phyloP scores from a whole-genome alignment of 2,888 invertebrate genomes.

The Argyra leucocephala region DNA sequence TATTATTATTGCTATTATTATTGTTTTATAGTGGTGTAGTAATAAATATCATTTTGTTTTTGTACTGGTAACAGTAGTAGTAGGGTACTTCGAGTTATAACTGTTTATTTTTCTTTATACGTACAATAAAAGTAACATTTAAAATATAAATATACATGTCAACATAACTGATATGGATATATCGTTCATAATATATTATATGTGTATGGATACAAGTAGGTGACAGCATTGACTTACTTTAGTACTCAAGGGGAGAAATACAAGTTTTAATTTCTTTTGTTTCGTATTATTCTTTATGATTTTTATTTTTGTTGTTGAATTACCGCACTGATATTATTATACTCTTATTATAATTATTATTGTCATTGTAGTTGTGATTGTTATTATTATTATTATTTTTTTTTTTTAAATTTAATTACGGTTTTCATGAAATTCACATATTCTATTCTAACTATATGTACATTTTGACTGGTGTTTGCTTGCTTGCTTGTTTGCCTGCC shows the following conservation, averaged over 20 bases:
- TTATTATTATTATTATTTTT: not conserved
- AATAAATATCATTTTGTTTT: not conserved
- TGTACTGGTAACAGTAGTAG: not conserved
- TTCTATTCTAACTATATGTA: too few relatives aligned
- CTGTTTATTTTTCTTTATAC: conserved; percentile 1
- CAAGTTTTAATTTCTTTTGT: too few relatives aligned
- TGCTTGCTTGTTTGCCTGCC: conserved; percentile 3
- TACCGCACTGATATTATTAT: not conserved
- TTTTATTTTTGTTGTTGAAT: not conserved
- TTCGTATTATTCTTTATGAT: not conserved
- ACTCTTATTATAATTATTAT: not conserved
- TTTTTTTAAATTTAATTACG: not conserved
- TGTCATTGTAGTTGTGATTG: not conserved
- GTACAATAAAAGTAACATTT: not conserved
- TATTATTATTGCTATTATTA: too few relatives aligned
- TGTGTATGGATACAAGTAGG: too few relatives aligned
- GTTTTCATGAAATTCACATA: not conserved
- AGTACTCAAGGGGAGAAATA: not conserved
- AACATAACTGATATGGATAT: not conserved
- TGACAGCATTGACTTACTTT: too few relatives aligned
- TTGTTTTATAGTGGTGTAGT: not conserved
- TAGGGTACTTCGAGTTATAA: too few relatives aligned
- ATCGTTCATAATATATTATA: not conserved
- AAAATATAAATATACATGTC: not conserved
- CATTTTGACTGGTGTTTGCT: not conserved